phyloP scores from a whole-genome alignment of 2,113 vertebrate genomes.

The Neolamprologus kungweensis region DNA sequence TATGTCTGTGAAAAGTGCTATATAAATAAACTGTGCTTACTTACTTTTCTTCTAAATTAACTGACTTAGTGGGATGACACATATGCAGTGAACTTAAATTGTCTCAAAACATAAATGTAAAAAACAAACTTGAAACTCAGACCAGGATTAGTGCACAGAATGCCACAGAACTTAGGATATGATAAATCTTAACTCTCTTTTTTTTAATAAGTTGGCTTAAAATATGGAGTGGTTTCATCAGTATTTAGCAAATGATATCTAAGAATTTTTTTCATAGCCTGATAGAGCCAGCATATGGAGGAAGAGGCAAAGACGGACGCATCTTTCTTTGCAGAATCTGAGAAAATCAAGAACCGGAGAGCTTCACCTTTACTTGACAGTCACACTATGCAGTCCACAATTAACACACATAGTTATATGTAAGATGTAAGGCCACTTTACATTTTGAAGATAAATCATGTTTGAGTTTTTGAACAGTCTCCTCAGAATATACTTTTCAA shows the following conservation, averaged over 20 bases:
- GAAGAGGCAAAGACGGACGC: not conserved
- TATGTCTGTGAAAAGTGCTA: not conserved
- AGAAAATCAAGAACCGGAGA: not conserved
- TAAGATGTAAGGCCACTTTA: not conserved
- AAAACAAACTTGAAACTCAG: not conserved
- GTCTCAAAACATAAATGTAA: not conserved
- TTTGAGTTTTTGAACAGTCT: not conserved
- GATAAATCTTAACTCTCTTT: not conserved
- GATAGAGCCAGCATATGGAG: not conserved
- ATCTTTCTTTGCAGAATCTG: not conserved
- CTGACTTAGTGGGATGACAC: not conserved
- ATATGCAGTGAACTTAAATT: not conserved
- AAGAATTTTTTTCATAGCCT: not conserved
- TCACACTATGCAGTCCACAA: not conserved
- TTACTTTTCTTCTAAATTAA: not conserved
- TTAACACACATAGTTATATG: not conserved
- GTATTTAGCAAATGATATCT: not conserved
- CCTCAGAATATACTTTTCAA: not conserved
- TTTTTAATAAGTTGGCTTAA: not conserved
- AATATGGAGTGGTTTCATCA: not conserved
- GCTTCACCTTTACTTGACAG: not conserved
- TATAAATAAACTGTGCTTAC: not conserved
- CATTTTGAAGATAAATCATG: not conserved
- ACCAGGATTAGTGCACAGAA: not conserved
- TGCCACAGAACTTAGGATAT: not conserved